These are phyloP conservation scores for Chamaetylas fuelleborni DNA, from an alignment of 2,113 vertebrate genomes.

Conservation along the genomic window DNA sequence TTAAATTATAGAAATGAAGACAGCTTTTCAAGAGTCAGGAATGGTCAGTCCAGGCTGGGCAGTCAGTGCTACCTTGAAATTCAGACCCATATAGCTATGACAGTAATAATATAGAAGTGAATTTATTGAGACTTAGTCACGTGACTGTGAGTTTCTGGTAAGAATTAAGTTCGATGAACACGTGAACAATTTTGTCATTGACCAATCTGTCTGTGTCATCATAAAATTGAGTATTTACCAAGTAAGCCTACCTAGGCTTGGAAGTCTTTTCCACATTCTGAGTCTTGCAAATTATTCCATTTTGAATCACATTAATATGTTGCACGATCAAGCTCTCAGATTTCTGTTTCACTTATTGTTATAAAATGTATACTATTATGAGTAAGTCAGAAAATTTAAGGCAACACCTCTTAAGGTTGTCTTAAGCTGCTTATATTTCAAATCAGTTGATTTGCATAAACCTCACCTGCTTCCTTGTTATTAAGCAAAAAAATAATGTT, in stretches of 20 bases:
- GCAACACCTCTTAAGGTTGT: not conserved
- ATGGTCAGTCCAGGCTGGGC: not conserved
- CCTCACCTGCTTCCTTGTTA: not conserved
- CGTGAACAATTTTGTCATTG: not conserved
- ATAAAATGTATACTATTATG: not conserved
- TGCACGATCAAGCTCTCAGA: not conserved
- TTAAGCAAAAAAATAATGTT: not conserved
- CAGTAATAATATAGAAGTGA: not conserved
- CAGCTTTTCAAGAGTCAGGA: not conserved
- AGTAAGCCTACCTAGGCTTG: not conserved
- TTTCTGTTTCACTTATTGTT: not conserved
- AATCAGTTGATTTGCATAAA: not conserved
- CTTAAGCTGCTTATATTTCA: not conserved
- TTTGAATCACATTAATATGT: not conserved
- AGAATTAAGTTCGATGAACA: not conserved
- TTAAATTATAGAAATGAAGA: not conserved
- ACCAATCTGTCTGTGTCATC: not conserved
- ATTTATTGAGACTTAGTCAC: not conserved
- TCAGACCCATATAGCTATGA: not conserved
- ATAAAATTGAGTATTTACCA: not conserved
- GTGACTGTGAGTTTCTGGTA: not conserved
- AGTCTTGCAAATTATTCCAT: not conserved
- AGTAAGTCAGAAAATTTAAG: not conserved
- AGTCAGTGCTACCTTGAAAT: not conserved
- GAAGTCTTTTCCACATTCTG: not conserved